Percentiles rank a stretch among this genome's conserved stretches.
Conservation (phyloP, 92 coral and sea anemone genomes). For the Micromussa lordhowensis region DNA sequence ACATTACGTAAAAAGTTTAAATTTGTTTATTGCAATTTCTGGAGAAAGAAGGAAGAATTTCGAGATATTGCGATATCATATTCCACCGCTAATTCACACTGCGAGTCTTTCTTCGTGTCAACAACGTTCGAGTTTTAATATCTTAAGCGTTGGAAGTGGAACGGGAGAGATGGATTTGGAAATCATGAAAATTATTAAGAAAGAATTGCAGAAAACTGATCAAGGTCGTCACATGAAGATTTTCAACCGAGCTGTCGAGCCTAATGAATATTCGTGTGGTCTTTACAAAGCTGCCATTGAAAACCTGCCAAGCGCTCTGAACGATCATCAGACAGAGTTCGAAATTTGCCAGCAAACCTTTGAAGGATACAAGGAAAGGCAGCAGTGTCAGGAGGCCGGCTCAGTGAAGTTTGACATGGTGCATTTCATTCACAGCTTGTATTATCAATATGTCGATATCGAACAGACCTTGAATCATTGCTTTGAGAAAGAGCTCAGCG, state of each 20-base stretch:
- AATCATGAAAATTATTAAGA: conserved; percentile 28
- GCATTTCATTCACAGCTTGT: conserved; percentile 22
- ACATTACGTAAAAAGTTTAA: neutral
- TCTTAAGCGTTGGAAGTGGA: conserved; percentile 26
- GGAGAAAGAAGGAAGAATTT: neutral
- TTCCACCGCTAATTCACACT: neutral
- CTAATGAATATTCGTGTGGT: neutral
- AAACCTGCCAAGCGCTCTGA: neutral
- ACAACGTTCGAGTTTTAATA: neutral
- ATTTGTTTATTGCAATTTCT: neutral
- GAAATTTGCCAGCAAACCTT: conserved; percentile 37
- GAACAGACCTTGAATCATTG: conserved; percentile 29
- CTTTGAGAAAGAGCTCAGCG: conserved; percentile 1
- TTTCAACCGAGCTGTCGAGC: conserved; percentile 3
- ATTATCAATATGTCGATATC: conserved; percentile 14
- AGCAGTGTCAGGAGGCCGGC: neutral
- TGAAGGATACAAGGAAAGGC: conserved; percentile 25
- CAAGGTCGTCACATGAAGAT: neutral
- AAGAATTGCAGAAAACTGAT: conserved; percentile 31
- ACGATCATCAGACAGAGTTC: neutral
- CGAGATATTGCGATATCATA: neutral
- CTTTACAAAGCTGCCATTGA: conserved; percentile 6
- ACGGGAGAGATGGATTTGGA: conserved; percentile 30
- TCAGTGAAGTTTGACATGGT: conserved; percentile 43
- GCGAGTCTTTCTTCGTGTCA: neutral